Percentiles rank a stretch among this genome's conserved stretches.
phyloP scores from a whole-genome alignment of 2,797 vertebrate species.

The Sparus aurata region DNA sequence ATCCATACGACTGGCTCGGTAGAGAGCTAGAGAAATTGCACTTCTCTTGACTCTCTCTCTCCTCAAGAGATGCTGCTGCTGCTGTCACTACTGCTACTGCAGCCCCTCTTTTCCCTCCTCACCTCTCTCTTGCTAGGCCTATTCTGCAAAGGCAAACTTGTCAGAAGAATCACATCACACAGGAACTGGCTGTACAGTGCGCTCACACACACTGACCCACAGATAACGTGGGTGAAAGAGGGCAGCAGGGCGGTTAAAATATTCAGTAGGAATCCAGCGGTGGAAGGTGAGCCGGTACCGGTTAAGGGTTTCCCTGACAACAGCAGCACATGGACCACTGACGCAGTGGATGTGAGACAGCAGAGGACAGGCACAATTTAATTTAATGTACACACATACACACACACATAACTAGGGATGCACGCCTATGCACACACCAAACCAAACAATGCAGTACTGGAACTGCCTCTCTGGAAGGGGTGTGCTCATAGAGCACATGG shows the following conservation, averaged over 20 bases:
- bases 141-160: slow-evolving; percentile 57
- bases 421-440: slow-evolving; percentile 40
- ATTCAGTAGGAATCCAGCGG: slow-evolving; percentile 82
- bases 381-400: slow-evolving; percentile 9
- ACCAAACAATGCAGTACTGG: slow-evolving; percentile 57
- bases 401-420: slow-evolving; percentile 22
- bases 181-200: slow-evolving; percentile 34
- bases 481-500: slow-evolving; percentile 70
- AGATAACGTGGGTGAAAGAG: slow-evolving; percentile 21
- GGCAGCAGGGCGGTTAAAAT: slow-evolving; percentile 77
- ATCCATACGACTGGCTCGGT: slow-evolving; percentile 77
- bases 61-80: slow-evolving; percentile 54
- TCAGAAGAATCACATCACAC: slow-evolving; percentile 59
- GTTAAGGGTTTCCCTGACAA: slow-evolving; percentile 91
- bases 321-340: slow-evolving; percentile 74
- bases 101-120: slow-evolving; percentile 7
- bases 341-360: slow-evolving; percentile 38
- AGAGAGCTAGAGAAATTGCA: slow-evolving; percentile 59
- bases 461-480: slow-evolving; percentile 41
- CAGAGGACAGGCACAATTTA: slow-evolving; percentile 26
- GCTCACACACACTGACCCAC: slow-evolving; percentile 16
- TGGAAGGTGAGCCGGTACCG: slow-evolving; percentile 83
- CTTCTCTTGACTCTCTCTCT: slow-evolving; percentile 55
- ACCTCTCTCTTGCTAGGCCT: slow-evolving; percentile 6
- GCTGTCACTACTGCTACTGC: slow-evolving; percentile 13